Evolutionary conservation across 2,888 invertebrate species (phyloP), one percentile per base, ranked within the genome.

Genomic region (Ochropacha duplaris): DNA sequence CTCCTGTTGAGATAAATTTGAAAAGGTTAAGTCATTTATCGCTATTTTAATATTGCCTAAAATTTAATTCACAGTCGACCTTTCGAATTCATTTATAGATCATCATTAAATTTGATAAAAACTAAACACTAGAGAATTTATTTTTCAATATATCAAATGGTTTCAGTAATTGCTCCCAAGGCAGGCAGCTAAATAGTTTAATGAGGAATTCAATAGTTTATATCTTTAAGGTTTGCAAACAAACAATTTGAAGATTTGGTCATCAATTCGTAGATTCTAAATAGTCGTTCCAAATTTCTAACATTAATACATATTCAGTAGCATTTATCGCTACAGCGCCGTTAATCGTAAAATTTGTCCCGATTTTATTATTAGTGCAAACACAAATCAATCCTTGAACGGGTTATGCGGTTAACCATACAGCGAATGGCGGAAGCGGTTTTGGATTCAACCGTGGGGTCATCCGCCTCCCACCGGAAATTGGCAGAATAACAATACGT

Each of bases 401-500:
- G 76, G 74, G 72, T 73, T 76, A 74, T 71, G 74, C 57, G 75
- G 79, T 71, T 65, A 65, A 67, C 74, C 74, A 61, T 60, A 68
- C 60, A 54, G 49, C 58, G 62, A 66, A 61, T 57, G 57, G 57
- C 61, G 65, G 62, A 61, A 63, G 59, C 59, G 62, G 60, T 59
- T 57, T 57, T 54, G 24, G 22, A 51, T 54, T 44, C 50, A 55
- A 31, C 19, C 52, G 34, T 31, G 31, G 60, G 65, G 69, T 28
- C 59, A 67, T 68, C 70, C 72, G 72, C 64, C 62, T 66, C 69
- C 68, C 60, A 57, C 64, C 79, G 81, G 78, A 81, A 75, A 82
- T 79, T 77, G 71, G 65, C 62, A 67, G 69, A 71, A 73, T 59
- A 63, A 78, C 79, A 72, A 75, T 78, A 77, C 73, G 70, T 78